These are phyloP conservation scores for Dipodomys ordii DNA, from an alignment of 2,113 vertebrate species.

Conservation along the genomic window DNA sequence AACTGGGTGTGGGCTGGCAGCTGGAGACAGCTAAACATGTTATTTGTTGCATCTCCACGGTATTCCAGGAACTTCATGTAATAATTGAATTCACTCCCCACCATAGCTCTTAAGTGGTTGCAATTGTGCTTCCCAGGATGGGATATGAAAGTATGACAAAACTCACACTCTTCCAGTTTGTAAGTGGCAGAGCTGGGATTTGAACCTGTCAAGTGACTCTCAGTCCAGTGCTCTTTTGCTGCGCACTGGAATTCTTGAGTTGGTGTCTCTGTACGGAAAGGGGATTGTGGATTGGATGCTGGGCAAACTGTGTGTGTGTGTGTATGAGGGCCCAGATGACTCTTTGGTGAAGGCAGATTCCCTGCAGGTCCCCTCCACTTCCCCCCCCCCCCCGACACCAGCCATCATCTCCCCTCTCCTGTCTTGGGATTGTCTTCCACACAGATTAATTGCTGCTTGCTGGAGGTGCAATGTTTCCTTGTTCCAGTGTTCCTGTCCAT, in stretches of 20 bases:
- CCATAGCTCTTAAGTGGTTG: neutral
- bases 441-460: conserved; percentile 57
- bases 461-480: neutral
- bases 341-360: neutral
- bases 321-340: neutral
- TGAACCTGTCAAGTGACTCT: neutral
- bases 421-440: neutral
- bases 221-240: neutral
- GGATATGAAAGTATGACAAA: neutral
- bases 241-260: fast-evolving
- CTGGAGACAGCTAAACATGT: neutral
- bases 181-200: neutral
- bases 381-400: no score
- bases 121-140: neutral
- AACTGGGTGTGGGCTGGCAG: neutral
- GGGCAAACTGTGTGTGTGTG: neutral
- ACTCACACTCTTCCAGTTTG: neutral
- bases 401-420: neutral
- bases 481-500: conserved; percentile 28
- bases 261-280: neutral
- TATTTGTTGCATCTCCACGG: fast-evolving
- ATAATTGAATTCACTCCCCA: neutral
- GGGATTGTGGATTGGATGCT: neutral
- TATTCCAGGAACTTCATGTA: fast-evolving
- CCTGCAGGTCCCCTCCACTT: no score